phyloP scores from a whole-genome alignment of 2,888 invertebrate species.

The Caenorhabditis japonica region DNA sequence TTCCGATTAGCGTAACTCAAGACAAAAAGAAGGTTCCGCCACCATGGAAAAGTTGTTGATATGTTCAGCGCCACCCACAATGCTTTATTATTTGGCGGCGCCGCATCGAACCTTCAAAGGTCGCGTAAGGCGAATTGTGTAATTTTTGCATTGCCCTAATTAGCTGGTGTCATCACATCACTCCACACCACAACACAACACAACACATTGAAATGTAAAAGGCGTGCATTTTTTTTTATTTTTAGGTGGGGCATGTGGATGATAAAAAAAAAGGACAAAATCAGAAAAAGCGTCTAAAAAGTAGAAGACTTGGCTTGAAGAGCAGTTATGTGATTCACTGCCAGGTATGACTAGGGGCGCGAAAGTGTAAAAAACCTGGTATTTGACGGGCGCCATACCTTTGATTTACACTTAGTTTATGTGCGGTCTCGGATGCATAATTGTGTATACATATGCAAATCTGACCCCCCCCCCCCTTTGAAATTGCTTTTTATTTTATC shows the following conservation, averaged over 20 bases:
- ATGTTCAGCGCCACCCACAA: background rate
- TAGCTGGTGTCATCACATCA: slow-evolving; percentile 13
- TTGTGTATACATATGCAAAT: background rate
- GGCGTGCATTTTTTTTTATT: no score
- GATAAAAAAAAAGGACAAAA: background rate
- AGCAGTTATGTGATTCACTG: slow-evolving; percentile 10
- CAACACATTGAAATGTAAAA: no score
- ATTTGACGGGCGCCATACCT: background rate
- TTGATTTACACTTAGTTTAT: slow-evolving; percentile 4
- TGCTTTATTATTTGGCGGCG: slow-evolving; percentile 40
- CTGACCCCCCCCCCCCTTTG: slow-evolving; percentile 12
- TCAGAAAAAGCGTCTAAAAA: slow-evolving; percentile 17
- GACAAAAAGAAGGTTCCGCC: slow-evolving; percentile 28
- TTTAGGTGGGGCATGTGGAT: background rate
- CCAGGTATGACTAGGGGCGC: slow-evolving; percentile 11
- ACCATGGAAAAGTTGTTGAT: slow-evolving; percentile 4
- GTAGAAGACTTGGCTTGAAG: background rate
- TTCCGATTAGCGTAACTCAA: slow-evolving; percentile 5
- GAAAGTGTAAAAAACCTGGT: slow-evolving; percentile 18
- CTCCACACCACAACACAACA: no score
- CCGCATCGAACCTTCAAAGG: slow-evolving; percentile 11
- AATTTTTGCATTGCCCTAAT: slow-evolving; percentile 32
- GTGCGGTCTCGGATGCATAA: background rate
- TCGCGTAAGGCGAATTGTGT: slow-evolving; percentile 7
- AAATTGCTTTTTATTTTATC: background rate